Evolutionary conservation across 2,888 invertebrate genomes (phyloP).

Genomic region (Papilio elwesi): DNA sequence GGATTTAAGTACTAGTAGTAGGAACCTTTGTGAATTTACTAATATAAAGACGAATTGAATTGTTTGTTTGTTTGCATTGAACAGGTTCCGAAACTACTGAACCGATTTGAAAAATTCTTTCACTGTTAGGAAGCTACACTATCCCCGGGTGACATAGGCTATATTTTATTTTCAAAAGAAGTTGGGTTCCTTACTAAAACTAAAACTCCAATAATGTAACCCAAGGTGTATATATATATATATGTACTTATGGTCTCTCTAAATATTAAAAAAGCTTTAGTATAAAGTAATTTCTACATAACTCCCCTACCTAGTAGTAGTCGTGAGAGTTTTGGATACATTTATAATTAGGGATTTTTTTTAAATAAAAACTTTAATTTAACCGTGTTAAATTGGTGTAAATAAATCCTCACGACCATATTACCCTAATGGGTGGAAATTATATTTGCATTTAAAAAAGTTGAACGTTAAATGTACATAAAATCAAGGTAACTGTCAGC

Average conservation of each 20-base stretch:
- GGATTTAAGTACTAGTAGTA: neutral
- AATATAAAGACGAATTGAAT: too few species aligned
- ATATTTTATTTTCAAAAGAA: too few species aligned
- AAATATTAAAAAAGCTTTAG: neutral
- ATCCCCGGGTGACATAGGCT: too few species aligned
- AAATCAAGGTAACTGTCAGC: conserved; percentile 16
- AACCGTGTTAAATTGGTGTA: conserved; percentile 14
- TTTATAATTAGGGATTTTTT: neutral
- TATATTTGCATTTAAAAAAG: conserved; percentile 14
- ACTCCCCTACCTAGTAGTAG: neutral
- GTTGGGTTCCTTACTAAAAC: too few species aligned
- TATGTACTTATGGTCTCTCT: too few species aligned
- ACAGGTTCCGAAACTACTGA: too few species aligned
- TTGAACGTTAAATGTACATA: conserved; percentile 18
- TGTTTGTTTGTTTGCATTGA: too few species aligned
- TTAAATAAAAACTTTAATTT: neutral
- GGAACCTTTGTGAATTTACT: neutral
- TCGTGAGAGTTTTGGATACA: neutral
- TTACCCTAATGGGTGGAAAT: conserved; percentile 15
- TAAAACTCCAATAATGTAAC: too few species aligned
- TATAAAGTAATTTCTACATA: neutral
- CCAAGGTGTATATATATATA: too few species aligned
- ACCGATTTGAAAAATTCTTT: too few species aligned
- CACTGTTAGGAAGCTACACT: too few species aligned
- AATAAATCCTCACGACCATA: conserved; percentile 12